These are phyloP conservation scores for Fragum sueziense DNA, from an alignment of 2,888 invertebrate species.

Conservation along the genomic window DNA sequence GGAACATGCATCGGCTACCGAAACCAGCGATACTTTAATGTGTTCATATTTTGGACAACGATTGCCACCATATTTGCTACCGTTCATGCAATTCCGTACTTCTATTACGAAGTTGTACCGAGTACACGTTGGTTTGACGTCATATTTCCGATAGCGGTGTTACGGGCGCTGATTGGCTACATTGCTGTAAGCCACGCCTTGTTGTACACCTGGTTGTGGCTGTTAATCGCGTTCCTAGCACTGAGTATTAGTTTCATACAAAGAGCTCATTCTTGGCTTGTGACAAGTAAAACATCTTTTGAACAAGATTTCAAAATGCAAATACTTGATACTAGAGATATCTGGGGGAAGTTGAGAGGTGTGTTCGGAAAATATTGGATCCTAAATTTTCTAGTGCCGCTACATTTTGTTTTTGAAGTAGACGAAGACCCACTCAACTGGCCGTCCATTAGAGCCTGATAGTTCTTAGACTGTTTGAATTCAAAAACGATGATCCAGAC, in stretches of 20 bases:
- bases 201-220: slow-evolving; percentile 65
- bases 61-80: slow-evolving; percentile 67
- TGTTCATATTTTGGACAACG: slow-evolving; percentile 74
- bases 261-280: slow-evolving; percentile 61
- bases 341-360: slow-evolving; percentile 63
- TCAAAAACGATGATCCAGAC: too few relatives aligned
- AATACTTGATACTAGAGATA: slow-evolving; percentile 62
- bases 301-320: slow-evolving; percentile 71
- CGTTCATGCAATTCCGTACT: slow-evolving; percentile 52
- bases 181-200: slow-evolving; percentile 53
- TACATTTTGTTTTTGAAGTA: slow-evolving; percentile 68
- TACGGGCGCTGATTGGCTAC: slow-evolving; percentile 67
- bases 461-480: too few relatives aligned
- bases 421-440: slow-evolving; percentile 74
- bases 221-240: slow-evolving; percentile 68
- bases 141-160: slow-evolving; percentile 66
- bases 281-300: slow-evolving; percentile 73
- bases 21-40: slow-evolving; percentile 78
- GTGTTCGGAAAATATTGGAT: slow-evolving; percentile 75
- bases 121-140: slow-evolving; percentile 66
- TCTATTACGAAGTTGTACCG: slow-evolving; percentile 45
- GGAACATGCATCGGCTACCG: slow-evolving; percentile 77
- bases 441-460: slow-evolving; percentile 54
- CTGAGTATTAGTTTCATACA: slow-evolving; percentile 67
- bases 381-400: slow-evolving; percentile 73